A percentile compares a stretch with the other conserved stretches of the same genome.
These are phyloP conservation scores for Callaeas wilsoni DNA, from an alignment of 2,113 vertebrate species.

Conservation along the genomic window DNA sequence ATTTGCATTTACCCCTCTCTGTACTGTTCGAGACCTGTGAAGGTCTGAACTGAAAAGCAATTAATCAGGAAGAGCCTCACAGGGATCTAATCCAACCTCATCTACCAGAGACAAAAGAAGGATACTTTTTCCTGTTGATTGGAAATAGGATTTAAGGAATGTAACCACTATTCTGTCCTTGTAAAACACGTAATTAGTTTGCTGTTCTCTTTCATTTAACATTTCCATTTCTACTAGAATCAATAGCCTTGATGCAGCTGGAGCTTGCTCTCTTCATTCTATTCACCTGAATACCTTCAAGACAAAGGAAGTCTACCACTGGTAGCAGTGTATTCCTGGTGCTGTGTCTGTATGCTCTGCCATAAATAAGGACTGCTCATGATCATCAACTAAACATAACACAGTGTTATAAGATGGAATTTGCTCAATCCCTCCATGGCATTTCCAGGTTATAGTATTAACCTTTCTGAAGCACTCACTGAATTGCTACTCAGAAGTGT, in stretches of 20 bases:
- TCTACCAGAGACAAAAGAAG: neutral
- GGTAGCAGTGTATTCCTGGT: neutral
- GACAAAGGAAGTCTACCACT: neutral
- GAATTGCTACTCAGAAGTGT: neutral
- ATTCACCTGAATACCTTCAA: neutral
- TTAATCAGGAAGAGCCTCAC: neutral
- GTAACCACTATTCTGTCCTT: neutral
- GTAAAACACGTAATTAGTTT: neutral
- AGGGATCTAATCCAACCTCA: neutral
- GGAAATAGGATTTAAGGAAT: neutral
- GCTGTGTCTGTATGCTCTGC: neutral
- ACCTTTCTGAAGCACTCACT: neutral
- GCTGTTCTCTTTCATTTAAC: neutral
- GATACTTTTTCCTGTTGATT: neutral
- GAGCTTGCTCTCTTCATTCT: neutral
- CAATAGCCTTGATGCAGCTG: neutral
- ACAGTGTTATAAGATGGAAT: neutral
- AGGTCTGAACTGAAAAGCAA: neutral
- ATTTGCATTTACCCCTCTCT: neutral
- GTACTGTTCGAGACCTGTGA: neutral
- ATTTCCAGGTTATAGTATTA: neutral
- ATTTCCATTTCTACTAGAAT: neutral
- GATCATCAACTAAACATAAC: neutral
- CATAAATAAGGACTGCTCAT: neutral
- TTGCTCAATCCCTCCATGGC: neutral